Evolutionary conservation across 2,797 vertebrate species (phyloP).

Genomic region (Lates japonicus): DNA sequence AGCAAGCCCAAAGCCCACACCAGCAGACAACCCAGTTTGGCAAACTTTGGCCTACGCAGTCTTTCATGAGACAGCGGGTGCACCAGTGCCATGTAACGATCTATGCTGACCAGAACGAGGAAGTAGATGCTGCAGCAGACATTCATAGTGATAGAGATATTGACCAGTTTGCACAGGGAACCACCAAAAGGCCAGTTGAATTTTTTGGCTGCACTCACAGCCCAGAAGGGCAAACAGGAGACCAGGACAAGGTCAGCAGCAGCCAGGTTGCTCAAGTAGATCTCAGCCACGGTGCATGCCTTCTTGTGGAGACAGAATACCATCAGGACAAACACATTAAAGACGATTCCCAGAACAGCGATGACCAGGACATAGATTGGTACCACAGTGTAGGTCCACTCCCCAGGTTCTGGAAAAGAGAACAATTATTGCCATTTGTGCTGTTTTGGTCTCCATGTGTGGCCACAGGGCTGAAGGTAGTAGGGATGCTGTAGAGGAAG

Average conservation of each 20-base stretch:
- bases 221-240: conserved; percentile 88
- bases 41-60: conserved; percentile 65
- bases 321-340: conserved; percentile 85
- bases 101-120: conserved; percentile 86
- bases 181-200: conserved; percentile 84
- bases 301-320: conserved; percentile 83
- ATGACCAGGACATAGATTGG: conserved; percentile 77
- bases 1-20: conserved; percentile 82
- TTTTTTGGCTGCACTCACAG: conserved; percentile 64
- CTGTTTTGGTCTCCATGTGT: background rate
- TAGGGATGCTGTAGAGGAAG: conserved; percentile 50
- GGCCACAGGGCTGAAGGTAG: conserved; percentile 28
- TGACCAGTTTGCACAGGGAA: conserved; percentile 80
- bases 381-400: conserved; percentile 56
- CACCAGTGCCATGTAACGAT: conserved; percentile 84
- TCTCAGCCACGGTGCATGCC: conserved; percentile 83
- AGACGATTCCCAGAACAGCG: conserved; percentile 80
- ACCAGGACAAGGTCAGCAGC: conserved; percentile 88
- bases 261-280: conserved; percentile 89
- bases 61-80: conserved; percentile 76
- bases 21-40: conserved; percentile 83
- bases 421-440: conserved; percentile 58
- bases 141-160: conserved; percentile 78
- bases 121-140: conserved; percentile 88
- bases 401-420: fast-evolving